Conservation (phyloP, 2,113 vertebrate genomes). For the Percina caprodes region DNA sequence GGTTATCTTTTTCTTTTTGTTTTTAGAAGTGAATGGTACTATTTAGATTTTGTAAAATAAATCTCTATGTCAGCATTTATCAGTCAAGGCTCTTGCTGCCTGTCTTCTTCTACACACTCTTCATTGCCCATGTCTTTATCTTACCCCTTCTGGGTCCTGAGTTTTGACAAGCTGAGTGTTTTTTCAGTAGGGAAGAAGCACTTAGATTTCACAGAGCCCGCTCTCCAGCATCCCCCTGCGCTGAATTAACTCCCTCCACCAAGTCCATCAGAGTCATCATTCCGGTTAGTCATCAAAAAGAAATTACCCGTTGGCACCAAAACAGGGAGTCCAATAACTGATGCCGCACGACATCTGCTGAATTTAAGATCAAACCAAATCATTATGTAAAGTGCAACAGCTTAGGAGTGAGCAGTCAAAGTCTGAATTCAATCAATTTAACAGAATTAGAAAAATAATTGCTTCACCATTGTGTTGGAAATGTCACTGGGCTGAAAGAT, state of each 20-base stretch:
- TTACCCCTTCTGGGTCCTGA: background rate
- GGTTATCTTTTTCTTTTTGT: slow-evolving; percentile 3
- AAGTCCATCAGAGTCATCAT: slow-evolving; percentile 34
- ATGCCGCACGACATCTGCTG: slow-evolving; percentile 34
- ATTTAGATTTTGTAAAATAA: slow-evolving; percentile 25
- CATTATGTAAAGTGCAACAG: slow-evolving; percentile 11
- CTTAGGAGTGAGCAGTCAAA: slow-evolving; percentile 12
- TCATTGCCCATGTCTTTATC: background rate
- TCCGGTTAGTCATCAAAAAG: slow-evolving; percentile 22
- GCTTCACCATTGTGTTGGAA: slow-evolving; percentile 2
- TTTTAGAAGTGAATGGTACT: slow-evolving; percentile 13
- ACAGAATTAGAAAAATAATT: background rate
- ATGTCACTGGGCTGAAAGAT: background rate
- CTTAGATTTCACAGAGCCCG: slow-evolving; percentile 17
- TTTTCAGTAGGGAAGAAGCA: slow-evolving; percentile 41
- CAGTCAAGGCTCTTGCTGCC: background rate
- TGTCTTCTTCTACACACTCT: background rate
- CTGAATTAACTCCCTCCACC: slow-evolving; percentile 41
- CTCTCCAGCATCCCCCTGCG: slow-evolving; percentile 57
- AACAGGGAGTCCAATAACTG: slow-evolving; percentile 45
- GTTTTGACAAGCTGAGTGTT: slow-evolving; percentile 13
- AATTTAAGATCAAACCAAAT: slow-evolving; percentile 25
- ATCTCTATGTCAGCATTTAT: background rate
- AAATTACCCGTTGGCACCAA: slow-evolving; percentile 30
- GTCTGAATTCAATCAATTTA: slow-evolving; percentile 18